Base-by-base conservation (phyloP, 2,888 invertebrate species). In the Myathropa florea region DNA sequence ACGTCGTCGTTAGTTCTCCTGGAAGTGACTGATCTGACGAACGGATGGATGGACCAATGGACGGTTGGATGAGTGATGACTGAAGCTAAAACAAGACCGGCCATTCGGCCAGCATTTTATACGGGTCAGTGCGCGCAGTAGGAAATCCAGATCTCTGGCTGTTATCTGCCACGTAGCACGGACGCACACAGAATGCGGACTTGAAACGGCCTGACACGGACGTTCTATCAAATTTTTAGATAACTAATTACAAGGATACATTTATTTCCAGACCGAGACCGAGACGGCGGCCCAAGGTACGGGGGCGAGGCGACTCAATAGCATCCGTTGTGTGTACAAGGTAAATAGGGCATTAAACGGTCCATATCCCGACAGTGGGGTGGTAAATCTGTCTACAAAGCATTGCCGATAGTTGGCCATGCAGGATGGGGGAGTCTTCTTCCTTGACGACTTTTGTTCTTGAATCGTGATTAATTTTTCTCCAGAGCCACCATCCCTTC, bases 391-490 rank as follows among this genome's bases (percentile, higher is more conserved):
- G 57, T 71, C 63, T 71, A 67, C 61, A 14, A 72, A 61, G 46
- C 71, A 53, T 64, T 28, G 21, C 28, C 26, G 28, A 61, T 46
- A 33, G 59, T 24, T 57, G n/a, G 9, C 9, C 12, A 18, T 26
- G 39, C 55, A 6, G 23, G 24, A 18, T 14, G 14, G 24, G 53
- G 28, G 21, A 7, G 53, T 39, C 55, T n/a, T 26, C 72, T 71
- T 60, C 28, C 64, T 79, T 73, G 75, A 80, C 77, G 81, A 81
- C 85, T 85, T 84, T 85, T 77, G 68, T 81, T 77, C 81, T 68
- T 81, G 77, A 77, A 77, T 70, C 77, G 77, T 85, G 81, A 85
- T 85, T 85, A 77, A 81, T 81, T 81, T 85, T 81, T 84, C 67
- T 59, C 59, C 36, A 30, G 10, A 36, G 24, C 3, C 18, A 10